phyloP scores from a whole-genome alignment of 2,888 invertebrate species.

The Spialia ferax region DNA sequence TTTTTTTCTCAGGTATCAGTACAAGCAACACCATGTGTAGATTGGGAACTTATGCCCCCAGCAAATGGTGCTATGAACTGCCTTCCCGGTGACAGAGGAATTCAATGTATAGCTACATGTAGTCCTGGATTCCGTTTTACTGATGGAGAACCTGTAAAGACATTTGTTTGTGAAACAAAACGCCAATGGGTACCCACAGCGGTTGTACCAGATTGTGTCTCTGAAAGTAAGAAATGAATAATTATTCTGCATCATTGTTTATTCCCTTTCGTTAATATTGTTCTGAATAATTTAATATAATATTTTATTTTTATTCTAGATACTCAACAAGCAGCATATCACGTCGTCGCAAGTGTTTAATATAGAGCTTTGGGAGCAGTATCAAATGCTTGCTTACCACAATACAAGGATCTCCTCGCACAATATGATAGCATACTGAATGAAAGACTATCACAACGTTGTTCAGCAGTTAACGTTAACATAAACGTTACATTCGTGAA shows the following conservation, averaged over 20 bases:
- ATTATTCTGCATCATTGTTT: not conserved
- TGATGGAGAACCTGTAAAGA: slow-evolving; percentile 95
- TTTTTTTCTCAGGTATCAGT: slow-evolving; percentile 89
- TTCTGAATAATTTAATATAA: not conserved
- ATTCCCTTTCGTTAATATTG: not conserved
- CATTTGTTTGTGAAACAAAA: slow-evolving; percentile 93
- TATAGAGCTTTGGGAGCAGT: slow-evolving; percentile 97
- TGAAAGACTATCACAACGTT: slow-evolving; percentile 94
- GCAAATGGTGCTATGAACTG: slow-evolving; percentile 96
- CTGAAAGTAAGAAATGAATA: slow-evolving; percentile 90
- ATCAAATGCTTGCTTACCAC: slow-evolving; percentile 92
- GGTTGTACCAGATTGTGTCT: slow-evolving; percentile 97
- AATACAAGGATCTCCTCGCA: slow-evolving; percentile 93
- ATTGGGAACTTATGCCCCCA: slow-evolving; percentile 97
- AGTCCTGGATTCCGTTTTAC: slow-evolving; percentile 96
- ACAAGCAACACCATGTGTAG: slow-evolving; percentile 97
- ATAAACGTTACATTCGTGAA: slow-evolving; percentile 97
- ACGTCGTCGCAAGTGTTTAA: slow-evolving; percentile 94
- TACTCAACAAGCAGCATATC: slow-evolving; percentile 98
- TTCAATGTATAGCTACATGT: slow-evolving; percentile 96
- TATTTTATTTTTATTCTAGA: slow-evolving; percentile 74
- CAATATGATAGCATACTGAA: slow-evolving; percentile 94
- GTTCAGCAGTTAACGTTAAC: slow-evolving; percentile 97
- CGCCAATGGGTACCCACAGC: slow-evolving; percentile 95
- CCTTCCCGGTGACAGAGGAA: slow-evolving; percentile 92